These are phyloP conservation scores for Phortica magna DNA, from an alignment of 2,888 invertebrate genomes.

Conservation along the genomic window DNA sequence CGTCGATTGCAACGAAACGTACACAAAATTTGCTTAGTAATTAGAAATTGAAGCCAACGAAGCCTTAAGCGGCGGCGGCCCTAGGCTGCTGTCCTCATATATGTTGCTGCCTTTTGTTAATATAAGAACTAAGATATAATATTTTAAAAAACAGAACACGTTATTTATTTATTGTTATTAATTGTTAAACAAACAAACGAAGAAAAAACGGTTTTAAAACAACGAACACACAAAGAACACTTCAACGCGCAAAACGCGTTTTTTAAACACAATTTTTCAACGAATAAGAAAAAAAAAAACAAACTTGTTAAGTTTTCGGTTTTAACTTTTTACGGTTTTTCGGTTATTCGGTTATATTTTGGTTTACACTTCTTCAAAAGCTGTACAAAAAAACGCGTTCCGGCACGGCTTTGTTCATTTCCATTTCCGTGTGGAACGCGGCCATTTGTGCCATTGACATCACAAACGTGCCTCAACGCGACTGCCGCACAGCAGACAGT, in stretches of 20 bases:
- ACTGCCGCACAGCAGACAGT: conserved; percentile 57
- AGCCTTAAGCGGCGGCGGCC: conserved; percentile 35
- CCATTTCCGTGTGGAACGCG: conserved; percentile 45
- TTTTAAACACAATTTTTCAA: conserved; percentile 22
- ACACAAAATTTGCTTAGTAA: neutral
- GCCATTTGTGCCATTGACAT: conserved; percentile 57
- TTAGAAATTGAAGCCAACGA: conserved; percentile 17
- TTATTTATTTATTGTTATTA: conserved; percentile 20
- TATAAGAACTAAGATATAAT: conserved; percentile 4
- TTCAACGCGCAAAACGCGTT: conserved; percentile 26
- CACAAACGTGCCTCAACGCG: conserved; percentile 73
- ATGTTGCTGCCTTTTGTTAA: conserved; percentile 32
- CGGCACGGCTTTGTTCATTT: neutral
- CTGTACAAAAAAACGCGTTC: conserved; percentile 29
- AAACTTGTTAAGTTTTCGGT: conserved; percentile 47
- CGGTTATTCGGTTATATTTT: neutral
- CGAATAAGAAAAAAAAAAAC: too few species aligned
- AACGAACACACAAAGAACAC: conserved; percentile 47
- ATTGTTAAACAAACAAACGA: neutral
- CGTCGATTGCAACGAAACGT: conserved; percentile 25
- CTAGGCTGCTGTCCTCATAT: conserved; percentile 24
- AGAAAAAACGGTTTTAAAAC: neutral
- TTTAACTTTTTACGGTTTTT: neutral
- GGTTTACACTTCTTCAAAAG: conserved; percentile 24
- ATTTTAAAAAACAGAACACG: neutral